Evolutionary conservation across 1,140 invertebrate genomes (phyloP), one percentile per base, ranked within the genome.

Genomic region (Temnothorax longispinosus): DNA sequence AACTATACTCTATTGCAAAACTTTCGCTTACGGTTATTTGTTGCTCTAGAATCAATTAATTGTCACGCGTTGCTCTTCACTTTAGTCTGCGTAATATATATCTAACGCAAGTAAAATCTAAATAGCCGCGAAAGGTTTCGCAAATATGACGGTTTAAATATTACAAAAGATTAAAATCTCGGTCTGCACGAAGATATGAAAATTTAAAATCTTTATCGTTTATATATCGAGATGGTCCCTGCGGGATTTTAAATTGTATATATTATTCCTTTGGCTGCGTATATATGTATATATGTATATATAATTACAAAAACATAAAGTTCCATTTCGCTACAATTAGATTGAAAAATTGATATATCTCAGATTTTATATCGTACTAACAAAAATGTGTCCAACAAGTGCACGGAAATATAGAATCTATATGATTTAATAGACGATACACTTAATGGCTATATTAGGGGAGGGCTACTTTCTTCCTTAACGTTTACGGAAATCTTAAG

Each of bases 211-310:
- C 47, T 50, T 64, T 62, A 67, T 85, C 18, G n/a, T 89, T 72
- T 91, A 90, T 86, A 74, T 91, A 77, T 77, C 75, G 71, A 85
- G 88, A 91, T 93, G 92, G 92, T 93, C 92, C 92, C 92, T 92
- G 91, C 87, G 92, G 92, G 92, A 93, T 93, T 90, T 84, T 76
- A 85, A 82, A 71, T 90, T 71, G 80, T 82, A 67, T 54, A 80
- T 58, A 71, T 47, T 75, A 77, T 60, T 62, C 60, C 80, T 88
- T 84, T 80, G 32, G 56, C 15, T 78, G 74, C 64, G 35, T 75
- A 58, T 77, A 47, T 76, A 27, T 71, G 7, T 71, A 38, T 47
- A 38, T 85, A 54, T 77, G 2, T 77, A 62, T 52, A 78, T 77
- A 75, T 84, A 21, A 81, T 77, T 89, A 91, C 67, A 91, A 86